Conservation (phyloP, 2,888 invertebrate genomes). For the Galerucella nymphaeae region DNA sequence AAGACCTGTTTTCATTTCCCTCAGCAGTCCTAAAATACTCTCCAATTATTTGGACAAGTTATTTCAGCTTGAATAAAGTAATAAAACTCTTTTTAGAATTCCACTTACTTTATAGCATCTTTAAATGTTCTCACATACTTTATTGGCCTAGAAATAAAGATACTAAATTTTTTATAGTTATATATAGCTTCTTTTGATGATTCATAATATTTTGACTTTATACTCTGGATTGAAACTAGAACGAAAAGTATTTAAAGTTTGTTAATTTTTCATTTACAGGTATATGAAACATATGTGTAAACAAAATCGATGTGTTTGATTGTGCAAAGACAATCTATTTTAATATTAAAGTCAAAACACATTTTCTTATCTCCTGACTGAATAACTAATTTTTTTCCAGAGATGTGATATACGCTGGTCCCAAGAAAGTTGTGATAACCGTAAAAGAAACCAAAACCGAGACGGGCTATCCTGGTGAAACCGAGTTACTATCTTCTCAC, state of each 20-base stretch:
- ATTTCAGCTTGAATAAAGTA: too few relatives aligned
- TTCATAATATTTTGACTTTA: conserved; percentile 27
- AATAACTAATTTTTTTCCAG: conserved; percentile 49
- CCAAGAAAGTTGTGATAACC: conserved; percentile 70
- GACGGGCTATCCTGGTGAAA: conserved; percentile 67
- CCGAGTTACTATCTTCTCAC: conserved; percentile 68
- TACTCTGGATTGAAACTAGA: conserved; percentile 16
- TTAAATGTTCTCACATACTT: not conserved
- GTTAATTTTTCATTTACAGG: conserved; percentile 19
- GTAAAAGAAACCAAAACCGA: conserved; percentile 72
- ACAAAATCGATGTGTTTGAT: not conserved
- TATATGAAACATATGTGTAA: conserved; percentile 8
- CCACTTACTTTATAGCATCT: not conserved
- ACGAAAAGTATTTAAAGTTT: conserved; percentile 15
- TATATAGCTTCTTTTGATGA: conserved; percentile 27
- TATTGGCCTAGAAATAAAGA: conserved; percentile 7
- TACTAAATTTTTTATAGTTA: conserved; percentile 17
- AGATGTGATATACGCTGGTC: conserved; percentile 65
- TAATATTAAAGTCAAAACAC: not conserved
- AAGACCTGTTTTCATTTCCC: too few relatives aligned
- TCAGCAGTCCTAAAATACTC: too few relatives aligned
- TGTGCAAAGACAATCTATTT: not conserved
- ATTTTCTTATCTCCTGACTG: not conserved
- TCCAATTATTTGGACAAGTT: too few relatives aligned
- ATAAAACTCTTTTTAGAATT: not conserved